A percentile compares a stretch with the other conserved stretches of the same genome.
These are phyloP conservation scores for Entomyzon cyanotis DNA, from an alignment of 2,113 vertebrate genomes.

Conservation along the genomic window DNA sequence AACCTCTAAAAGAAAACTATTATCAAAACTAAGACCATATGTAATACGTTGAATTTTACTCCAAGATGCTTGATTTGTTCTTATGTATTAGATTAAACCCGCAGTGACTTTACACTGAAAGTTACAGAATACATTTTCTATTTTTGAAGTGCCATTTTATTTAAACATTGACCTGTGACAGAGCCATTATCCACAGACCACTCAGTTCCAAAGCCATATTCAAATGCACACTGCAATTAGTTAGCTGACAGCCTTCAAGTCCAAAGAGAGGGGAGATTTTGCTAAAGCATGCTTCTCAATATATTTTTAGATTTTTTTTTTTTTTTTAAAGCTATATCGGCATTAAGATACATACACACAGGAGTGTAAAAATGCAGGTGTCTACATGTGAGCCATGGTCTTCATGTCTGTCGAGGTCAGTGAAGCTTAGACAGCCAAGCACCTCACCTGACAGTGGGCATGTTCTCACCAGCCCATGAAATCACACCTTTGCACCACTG, in stretches of 20 bases:
- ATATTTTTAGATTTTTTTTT: background rate
- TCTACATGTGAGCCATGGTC: background rate
- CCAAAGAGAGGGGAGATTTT: background rate
- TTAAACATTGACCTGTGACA: background rate
- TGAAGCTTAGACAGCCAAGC: background rate
- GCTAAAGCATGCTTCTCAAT: background rate
- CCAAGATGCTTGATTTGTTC: background rate
- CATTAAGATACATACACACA: background rate
- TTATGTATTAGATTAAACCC: background rate
- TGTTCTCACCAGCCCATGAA: background rate
- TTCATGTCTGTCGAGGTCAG: background rate
- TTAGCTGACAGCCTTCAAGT: background rate
- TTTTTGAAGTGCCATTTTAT: background rate
- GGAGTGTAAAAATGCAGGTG: background rate
- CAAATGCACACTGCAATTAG: background rate
- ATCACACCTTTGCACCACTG: background rate
- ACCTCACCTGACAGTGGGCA: fast-evolving
- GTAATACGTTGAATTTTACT: background rate
- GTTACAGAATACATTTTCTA: background rate
- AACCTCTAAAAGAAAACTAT: background rate
- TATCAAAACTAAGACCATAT: background rate
- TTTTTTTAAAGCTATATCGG: background rate
- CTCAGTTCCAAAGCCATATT: background rate
- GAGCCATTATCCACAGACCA: fast-evolving
- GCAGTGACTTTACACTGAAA: background rate